phyloP scores from a whole-genome alignment of 1,140 invertebrate genomes.

The Schlechtendalia chinensis region DNA sequence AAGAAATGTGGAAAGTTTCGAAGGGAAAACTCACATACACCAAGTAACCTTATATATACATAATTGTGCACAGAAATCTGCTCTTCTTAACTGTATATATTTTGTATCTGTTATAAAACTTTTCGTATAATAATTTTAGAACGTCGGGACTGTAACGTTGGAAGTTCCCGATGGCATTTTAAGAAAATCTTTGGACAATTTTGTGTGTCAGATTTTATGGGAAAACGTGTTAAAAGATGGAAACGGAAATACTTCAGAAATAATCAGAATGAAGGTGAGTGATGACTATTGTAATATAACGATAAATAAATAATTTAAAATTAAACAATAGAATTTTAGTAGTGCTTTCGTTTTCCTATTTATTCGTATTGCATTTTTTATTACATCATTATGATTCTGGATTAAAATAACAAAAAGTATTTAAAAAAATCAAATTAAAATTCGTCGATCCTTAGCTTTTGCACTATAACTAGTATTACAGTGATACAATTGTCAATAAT shows the following conservation, averaged over 20 bases:
- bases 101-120: not conserved
- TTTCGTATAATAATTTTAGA: constrained; percentile 44
- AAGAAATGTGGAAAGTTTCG: constrained; percentile 35
- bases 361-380: too few relatives aligned
- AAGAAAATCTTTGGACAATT: constrained; percentile 51
- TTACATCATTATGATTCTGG: too few relatives aligned
- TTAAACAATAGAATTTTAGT: too few relatives aligned
- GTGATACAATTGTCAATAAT: too few relatives aligned
- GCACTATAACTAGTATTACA: too few relatives aligned
- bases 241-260: constrained; percentile 49
- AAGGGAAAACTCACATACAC: constrained; percentile 43
- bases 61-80: not conserved
- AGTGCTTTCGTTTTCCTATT: too few relatives aligned
- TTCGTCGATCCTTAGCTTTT: too few relatives aligned
- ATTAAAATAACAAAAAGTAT: too few relatives aligned
- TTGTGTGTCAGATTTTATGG: constrained; percentile 53
- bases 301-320: too few relatives aligned
- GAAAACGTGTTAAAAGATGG: constrained; percentile 51
- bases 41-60: constrained; percentile 15
- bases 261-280: constrained; percentile 53
- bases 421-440: too few relatives aligned
- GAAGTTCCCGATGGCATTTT: constrained; percentile 48
- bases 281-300: too few relatives aligned
- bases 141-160: constrained; percentile 52
- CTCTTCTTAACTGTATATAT: not conserved